phyloP scores from a whole-genome alignment of 1,140 invertebrate species.

The Drosophila willistoni region DNA sequence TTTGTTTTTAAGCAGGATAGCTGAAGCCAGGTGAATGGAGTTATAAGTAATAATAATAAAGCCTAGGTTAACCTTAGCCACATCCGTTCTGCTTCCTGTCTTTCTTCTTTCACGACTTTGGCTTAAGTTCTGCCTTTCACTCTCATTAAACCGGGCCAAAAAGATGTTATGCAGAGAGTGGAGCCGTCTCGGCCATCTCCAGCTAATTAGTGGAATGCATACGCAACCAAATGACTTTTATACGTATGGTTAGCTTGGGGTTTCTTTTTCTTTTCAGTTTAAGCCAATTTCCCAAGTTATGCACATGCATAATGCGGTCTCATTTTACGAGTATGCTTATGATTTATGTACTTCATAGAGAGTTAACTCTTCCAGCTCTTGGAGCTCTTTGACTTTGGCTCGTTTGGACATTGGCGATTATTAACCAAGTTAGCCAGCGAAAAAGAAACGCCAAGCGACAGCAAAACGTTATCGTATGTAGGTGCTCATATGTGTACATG shows the following conservation, averaged over 20 bases:
- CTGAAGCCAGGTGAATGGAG: neutral
- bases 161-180: constrained; percentile 33
- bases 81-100: constrained; percentile 11
- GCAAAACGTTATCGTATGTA: constrained; percentile 65
- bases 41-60: neutral
- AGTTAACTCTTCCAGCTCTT: constrained; percentile 53
- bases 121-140: constrained; percentile 59
- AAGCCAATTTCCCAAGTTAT: constrained; percentile 60
- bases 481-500: constrained; percentile 75
- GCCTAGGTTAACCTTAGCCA: constrained; percentile 1
- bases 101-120: neutral
- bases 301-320: constrained; percentile 70
- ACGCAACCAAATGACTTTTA: constrained; percentile 46
- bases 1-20: too few relatives aligned
- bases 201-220: constrained; percentile 71
- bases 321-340: constrained; percentile 61
- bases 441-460: neutral
- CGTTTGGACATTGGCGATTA: constrained; percentile 55
- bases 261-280: neutral
- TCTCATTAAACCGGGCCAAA: constrained; percentile 56
- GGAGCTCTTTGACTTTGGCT: constrained; percentile 19
- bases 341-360: constrained; percentile 68
- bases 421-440: constrained; percentile 38
- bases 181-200: constrained; percentile 33
- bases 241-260: neutral